Percentiles rank a stretch among this genome's conserved stretches.
Conservation (phyloP, 2,113 vertebrate genomes). For the Raja brachyura region DNA sequence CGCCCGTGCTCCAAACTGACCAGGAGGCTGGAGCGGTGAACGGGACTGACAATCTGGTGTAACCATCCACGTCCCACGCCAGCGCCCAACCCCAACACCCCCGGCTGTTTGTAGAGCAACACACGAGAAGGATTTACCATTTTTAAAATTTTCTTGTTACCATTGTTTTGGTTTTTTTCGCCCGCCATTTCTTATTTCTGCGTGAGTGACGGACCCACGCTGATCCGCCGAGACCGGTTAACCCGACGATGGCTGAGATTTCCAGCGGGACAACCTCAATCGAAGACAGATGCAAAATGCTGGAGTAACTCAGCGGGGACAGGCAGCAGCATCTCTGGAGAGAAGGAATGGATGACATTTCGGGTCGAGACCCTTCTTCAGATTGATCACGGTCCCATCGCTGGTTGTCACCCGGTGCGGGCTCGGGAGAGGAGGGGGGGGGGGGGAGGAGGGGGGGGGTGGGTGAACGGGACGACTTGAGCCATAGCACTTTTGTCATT, state of each 20-base stretch:
- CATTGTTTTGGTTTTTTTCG: not conserved
- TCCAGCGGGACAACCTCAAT: too few relatives aligned
- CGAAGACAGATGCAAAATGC: too few relatives aligned
- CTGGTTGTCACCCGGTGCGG: not conserved
- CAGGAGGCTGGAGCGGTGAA: conserved; percentile 72
- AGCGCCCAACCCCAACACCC: not conserved
- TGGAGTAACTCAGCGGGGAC: too few relatives aligned
- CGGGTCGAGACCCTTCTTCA: too few relatives aligned
- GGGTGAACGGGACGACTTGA: not conserved
- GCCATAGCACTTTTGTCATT: not conserved
- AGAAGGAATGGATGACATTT: too few relatives aligned
- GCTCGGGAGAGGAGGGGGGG: not conserved
- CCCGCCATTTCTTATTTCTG: not conserved
- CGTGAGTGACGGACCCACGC: not conserved
- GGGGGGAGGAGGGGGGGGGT: too few relatives aligned
- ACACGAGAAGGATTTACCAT: not conserved
- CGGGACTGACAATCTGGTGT: conserved; percentile 85
- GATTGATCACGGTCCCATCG: not conserved
- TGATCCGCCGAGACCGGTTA: not conserved
- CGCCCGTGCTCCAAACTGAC: conserved; percentile 82
- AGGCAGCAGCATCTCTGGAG: too few relatives aligned
- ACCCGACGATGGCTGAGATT: not conserved
- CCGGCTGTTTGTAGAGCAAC: not conserved
- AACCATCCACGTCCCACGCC: conserved; percentile 46
- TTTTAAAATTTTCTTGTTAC: not conserved